A percentile compares a stretch with the other conserved stretches of the same genome.
These are phyloP conservation scores for Polyommatus iphigenia DNA, from an alignment of 2,888 invertebrate species.

Conservation along the genomic window DNA sequence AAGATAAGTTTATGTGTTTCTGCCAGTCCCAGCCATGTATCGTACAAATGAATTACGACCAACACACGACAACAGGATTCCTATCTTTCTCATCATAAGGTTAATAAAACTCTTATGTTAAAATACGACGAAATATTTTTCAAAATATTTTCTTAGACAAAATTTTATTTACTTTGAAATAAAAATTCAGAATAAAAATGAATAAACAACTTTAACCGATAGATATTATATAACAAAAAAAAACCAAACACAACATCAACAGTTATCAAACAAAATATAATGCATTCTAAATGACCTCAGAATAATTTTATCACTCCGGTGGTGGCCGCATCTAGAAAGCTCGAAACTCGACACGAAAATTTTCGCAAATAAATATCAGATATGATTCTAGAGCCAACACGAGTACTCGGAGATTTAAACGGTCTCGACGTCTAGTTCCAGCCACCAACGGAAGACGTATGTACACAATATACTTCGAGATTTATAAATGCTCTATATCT, in stretches of 20 bases:
- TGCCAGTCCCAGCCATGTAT: background rate
- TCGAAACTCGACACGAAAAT: background rate
- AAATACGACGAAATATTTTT: background rate
- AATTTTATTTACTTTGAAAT: background rate
- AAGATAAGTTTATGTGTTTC: background rate
- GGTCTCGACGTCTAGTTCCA: conserved; percentile 5
- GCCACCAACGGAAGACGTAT: conserved; percentile 2
- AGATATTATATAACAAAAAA: conserved; percentile 21
- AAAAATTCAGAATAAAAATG: conserved; percentile 18
- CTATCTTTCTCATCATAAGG: background rate
- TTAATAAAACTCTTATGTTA: background rate
- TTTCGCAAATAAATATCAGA: background rate
- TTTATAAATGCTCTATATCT: conserved; percentile 42
- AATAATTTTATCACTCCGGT: background rate
- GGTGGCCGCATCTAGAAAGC: background rate
- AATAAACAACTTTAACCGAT: conserved; percentile 19
- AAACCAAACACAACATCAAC: conserved; percentile 27
- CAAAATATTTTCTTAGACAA: conserved; percentile 20
- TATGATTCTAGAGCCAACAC: background rate
- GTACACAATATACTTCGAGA: conserved; percentile 21
- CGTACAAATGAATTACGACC: background rate
- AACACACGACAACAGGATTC: background rate
- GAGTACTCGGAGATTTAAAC: background rate
- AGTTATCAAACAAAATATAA: conserved; percentile 27
- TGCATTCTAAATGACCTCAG: conserved; percentile 10